Evolutionary conservation across 92 coral and sea anemone species (phyloP).

Genomic region (Parazoanthus swiftii): DNA sequence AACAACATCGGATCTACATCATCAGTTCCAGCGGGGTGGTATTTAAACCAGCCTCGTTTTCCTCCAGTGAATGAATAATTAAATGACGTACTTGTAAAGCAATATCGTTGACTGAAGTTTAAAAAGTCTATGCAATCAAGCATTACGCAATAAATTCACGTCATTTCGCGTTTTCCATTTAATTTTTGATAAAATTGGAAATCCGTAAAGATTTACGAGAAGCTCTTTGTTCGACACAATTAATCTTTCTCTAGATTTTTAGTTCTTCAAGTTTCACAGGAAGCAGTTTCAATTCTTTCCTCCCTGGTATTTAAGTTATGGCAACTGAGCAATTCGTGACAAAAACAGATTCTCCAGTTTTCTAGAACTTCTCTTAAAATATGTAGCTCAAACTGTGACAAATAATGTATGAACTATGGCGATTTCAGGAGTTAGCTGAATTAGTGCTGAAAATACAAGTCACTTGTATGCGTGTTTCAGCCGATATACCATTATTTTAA

Average conservation of each 20-base stretch:
- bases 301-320: neutral
- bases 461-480: too few species aligned
- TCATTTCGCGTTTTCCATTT: too few species aligned
- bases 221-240: too few species aligned
- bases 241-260: neutral
- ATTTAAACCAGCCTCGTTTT: too few species aligned
- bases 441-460: too few species aligned
- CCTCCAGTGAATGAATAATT: too few species aligned
- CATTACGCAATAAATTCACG: neutral
- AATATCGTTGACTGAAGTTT: neutral
- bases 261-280: neutral
- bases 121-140: neutral
- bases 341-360: neutral
- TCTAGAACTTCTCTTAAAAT: neutral
- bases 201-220: neutral
- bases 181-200: too few species aligned
- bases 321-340: neutral
- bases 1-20: too few species aligned
- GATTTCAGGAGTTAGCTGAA: too few species aligned
- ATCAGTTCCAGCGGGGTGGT: too few species aligned
- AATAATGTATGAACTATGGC: neutral
- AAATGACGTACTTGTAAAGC: neutral
- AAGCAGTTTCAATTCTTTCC: neutral
- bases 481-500: too few species aligned
- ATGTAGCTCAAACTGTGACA: neutral